phyloP scores from a whole-genome alignment of 2,888 invertebrate species.

The Azorinus chamasolen region DNA sequence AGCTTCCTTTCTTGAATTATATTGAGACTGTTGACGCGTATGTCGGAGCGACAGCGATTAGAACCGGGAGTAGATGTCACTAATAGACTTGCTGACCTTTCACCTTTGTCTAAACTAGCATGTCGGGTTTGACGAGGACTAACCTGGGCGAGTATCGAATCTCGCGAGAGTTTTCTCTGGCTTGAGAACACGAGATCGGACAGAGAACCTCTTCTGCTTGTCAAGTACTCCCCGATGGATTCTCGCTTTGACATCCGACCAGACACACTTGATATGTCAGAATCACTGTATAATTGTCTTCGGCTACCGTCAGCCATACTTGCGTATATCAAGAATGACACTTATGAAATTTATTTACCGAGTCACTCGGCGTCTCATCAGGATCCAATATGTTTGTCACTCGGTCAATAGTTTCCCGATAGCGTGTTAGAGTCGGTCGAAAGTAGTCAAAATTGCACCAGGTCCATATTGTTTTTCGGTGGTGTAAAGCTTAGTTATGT shows the following conservation, averaged over 20 bases:
- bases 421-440: too few relatives aligned
- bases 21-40: not conserved
- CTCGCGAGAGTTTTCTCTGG: conserved; percentile 47
- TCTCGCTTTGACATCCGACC: conserved; percentile 33
- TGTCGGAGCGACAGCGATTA: conserved; percentile 5
- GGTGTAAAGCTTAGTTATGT: too few relatives aligned
- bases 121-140: conserved; percentile 31
- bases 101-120: conserved; percentile 42
- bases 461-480: too few relatives aligned
- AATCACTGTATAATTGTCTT: conserved; percentile 47
- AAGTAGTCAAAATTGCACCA: too few relatives aligned
- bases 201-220: conserved; percentile 53
- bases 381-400: too few relatives aligned
- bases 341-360: too few relatives aligned
- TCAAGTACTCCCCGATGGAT: conserved; percentile 47
- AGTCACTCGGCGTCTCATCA: too few relatives aligned
- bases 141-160: conserved; percentile 20
- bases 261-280: conserved; percentile 18
- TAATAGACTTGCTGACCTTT: conserved; percentile 37
- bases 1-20: conserved; percentile 18
- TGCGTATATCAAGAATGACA: too few relatives aligned
- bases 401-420: too few relatives aligned
- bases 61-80: not conserved
- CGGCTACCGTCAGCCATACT: not conserved
- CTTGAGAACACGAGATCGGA: conserved; percentile 56